These are phyloP conservation scores for Mesitornis unicolor DNA, from an alignment of 2,113 vertebrate genomes.

Conservation along the genomic window DNA sequence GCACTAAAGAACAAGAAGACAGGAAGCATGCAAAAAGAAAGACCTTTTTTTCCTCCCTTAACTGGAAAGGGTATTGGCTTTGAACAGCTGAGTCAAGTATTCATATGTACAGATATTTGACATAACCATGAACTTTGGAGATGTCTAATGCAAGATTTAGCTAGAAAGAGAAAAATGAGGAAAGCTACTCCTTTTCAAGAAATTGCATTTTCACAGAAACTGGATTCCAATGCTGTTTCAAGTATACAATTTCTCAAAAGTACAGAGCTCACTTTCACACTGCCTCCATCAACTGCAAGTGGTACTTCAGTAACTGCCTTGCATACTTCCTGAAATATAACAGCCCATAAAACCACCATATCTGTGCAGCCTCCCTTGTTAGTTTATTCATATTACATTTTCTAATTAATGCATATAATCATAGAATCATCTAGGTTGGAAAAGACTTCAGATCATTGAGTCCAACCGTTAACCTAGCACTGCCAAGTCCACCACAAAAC, in stretches of 20 bases:
- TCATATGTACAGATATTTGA: not conserved
- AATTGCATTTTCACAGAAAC: not conserved
- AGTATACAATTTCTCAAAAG: not conserved
- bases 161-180: not conserved
- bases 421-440: no score
- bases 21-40: not conserved
- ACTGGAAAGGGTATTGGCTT: not conserved
- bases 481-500: no score
- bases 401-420: not conserved
- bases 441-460: no score
- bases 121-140: not conserved
- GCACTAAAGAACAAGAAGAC: not conserved
- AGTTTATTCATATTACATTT: not conserved
- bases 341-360: not conserved
- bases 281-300: not conserved
- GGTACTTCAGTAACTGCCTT: not conserved
- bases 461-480: no score
- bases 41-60: not conserved
- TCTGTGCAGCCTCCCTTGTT: not conserved
- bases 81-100: not conserved
- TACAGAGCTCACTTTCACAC: not conserved
- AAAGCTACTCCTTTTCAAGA: not conserved
- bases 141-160: not conserved
- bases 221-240: not conserved
- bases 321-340: accelerated